Conservation (phyloP, 2,113 vertebrate species). For the Stigmatopora nigra region DNA sequence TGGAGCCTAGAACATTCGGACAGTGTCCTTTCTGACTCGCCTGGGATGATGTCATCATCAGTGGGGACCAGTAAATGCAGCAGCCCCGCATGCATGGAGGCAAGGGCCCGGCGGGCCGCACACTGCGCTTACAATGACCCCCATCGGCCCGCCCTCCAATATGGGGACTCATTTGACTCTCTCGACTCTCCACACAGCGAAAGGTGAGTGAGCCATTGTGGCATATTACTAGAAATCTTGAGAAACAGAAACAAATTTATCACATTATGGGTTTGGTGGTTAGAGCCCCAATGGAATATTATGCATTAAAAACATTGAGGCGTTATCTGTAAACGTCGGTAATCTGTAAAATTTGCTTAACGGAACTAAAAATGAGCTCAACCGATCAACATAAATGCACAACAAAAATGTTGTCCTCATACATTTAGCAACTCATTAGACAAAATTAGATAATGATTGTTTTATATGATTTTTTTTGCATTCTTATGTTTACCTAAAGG, state of each 20-base stretch:
- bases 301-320: too few species aligned
- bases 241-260: not conserved
- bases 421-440: too few species aligned
- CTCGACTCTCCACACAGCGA: slow-evolving; percentile 95
- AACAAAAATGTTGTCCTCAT: too few species aligned
- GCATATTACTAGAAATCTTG: slow-evolving; percentile 38
- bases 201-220: slow-evolving; percentile 81
- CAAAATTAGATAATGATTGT: too few species aligned
- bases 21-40: slow-evolving; percentile 90
- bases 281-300: not conserved
- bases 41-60: slow-evolving; percentile 89
- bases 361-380: too few species aligned
- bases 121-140: slow-evolving; percentile 80
- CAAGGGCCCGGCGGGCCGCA: slow-evolving; percentile 80
- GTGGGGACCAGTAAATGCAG: slow-evolving; percentile 98
- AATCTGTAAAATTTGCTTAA: too few species aligned
- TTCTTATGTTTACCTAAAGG: too few species aligned
- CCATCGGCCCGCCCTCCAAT: slow-evolving; percentile 72
- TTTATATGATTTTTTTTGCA: too few species aligned
- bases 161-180: slow-evolving; percentile 89
- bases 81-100: slow-evolving; percentile 90
- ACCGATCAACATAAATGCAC: too few species aligned
- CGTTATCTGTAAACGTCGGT: too few species aligned
- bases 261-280: not conserved
- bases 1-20: slow-evolving; percentile 93